These are phyloP conservation scores for Physeter macrocephalus DNA, from an alignment of 2,113 vertebrate genomes.

Conservation along the genomic window DNA sequence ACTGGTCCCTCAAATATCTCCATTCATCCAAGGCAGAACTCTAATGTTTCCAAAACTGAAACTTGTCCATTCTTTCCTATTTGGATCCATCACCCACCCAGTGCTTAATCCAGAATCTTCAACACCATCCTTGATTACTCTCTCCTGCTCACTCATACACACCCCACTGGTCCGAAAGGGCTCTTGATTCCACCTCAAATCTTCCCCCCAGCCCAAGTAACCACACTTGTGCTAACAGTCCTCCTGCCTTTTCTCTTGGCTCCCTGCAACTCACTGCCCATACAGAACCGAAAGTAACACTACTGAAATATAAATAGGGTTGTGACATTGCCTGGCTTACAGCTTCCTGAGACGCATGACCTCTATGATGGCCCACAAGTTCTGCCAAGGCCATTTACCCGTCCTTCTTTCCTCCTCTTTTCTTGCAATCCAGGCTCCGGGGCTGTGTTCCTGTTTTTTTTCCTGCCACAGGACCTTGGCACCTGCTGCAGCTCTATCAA, in stretches of 20 bases:
- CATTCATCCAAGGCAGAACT: not conserved
- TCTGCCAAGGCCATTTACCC: not conserved
- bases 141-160: rapidly evolving
- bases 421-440: not conserved
- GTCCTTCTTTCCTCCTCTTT: not conserved
- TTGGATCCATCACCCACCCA: not conserved
- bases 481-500: not conserved
- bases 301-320: not conserved
- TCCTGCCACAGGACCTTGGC: not conserved
- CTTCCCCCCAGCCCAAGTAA: not conserved
- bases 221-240: not conserved
- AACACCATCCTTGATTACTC: not conserved
- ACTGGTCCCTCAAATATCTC: not conserved
- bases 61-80: not conserved
- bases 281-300: not conserved
- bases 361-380: not conserved
- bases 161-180: not conserved
- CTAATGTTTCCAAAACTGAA: not conserved
- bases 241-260: not conserved
- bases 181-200: not conserved
- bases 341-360: not conserved
- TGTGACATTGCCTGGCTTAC: not conserved
- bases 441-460: not conserved
- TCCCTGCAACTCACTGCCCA: not conserved
- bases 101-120: not conserved